Evolutionary conservation across 1,140 invertebrate genomes (phyloP), one percentile per base, ranked within the genome.

Genomic region (Apis dorsata): DNA sequence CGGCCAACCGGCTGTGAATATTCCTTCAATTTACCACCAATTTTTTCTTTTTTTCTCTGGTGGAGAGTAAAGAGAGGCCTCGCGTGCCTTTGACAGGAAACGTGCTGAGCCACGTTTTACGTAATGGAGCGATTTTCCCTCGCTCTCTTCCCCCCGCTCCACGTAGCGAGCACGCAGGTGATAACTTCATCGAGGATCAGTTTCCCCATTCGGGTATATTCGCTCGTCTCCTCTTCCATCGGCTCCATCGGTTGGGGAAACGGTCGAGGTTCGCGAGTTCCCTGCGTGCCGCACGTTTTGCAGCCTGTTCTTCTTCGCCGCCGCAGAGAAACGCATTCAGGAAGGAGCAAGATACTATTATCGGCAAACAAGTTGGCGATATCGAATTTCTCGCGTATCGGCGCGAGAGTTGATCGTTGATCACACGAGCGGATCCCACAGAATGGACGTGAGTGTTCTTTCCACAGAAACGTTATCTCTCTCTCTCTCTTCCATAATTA

Each of bases 41-140:
- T 19, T 34, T 21, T 49, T 17, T 17, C 17, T 12, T 55, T 55
- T 17, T 55, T 17, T 17, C 24, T 28, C 24, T 59, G n/a, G 62
- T 49, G 21, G 24, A 24, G 24, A 24, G 3, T 49, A 13, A 15
- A 57, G 15, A 15, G 63, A 21, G 59, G 44, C 53, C 24, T 88
- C 13, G 87, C 87, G 86, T 88, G 87, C 55, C 44, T 75, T 63
- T 69, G 74, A 24, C 68, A 55, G 28, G 44, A 80, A 88, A 89
- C 12, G 73, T 88, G 87, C 87, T 83, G 87, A 89, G 87, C 81
- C 73, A 88, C 79, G 69, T 57, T 81, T 89, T 89, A 88, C 72
- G 81, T 88, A 89, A 88, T 63, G 65, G 28, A 79, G 49, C 15
- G 68, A 28, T 62, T 51, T 59, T 85, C 69, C 17, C 62, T 44